phyloP scores from a whole-genome alignment of 2,797 vertebrate species.

The Poeciliopsis presidionis region DNA sequence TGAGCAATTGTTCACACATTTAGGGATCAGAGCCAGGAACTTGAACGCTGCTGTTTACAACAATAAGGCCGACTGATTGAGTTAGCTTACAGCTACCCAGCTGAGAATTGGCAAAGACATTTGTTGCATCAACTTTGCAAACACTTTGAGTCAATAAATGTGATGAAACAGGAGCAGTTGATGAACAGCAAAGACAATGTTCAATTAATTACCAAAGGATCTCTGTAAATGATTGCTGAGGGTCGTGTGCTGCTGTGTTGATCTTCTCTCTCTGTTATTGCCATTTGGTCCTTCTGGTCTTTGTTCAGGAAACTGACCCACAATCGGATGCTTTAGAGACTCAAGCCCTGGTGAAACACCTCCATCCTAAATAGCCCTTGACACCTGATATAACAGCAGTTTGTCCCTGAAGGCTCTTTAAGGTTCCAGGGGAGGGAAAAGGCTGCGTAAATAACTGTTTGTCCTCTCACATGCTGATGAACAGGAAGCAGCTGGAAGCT shows the following conservation, averaged over 20 bases:
- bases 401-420: constrained; percentile 58
- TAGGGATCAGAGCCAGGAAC: constrained; percentile 26
- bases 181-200: constrained; percentile 34
- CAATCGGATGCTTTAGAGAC: constrained; percentile 64
- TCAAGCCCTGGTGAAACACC: constrained; percentile 61
- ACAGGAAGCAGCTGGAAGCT: constrained; percentile 44
- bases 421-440: constrained; percentile 43
- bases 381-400: constrained; percentile 72
- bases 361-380: constrained; percentile 50
- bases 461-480: constrained; percentile 24
- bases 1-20: constrained; percentile 1
- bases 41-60: constrained; percentile 43
- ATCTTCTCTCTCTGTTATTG: constrained; percentile 36
- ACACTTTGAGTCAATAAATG: constrained; percentile 43
- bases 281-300: constrained; percentile 46
- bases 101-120: constrained; percentile 32
- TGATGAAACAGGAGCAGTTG: constrained; percentile 56
- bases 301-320: constrained; percentile 61
- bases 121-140: constrained; percentile 38
- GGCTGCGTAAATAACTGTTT: constrained; percentile 25
- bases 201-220: constrained; percentile 49
- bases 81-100: constrained; percentile 42
- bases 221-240: constrained; percentile 46
- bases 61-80: constrained; percentile 58
- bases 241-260: constrained; percentile 51